A percentile compares a stretch with the other conserved stretches of the same genome.
phyloP scores from a whole-genome alignment of 2,888 invertebrate genomes.

The Ischnura elegans region DNA sequence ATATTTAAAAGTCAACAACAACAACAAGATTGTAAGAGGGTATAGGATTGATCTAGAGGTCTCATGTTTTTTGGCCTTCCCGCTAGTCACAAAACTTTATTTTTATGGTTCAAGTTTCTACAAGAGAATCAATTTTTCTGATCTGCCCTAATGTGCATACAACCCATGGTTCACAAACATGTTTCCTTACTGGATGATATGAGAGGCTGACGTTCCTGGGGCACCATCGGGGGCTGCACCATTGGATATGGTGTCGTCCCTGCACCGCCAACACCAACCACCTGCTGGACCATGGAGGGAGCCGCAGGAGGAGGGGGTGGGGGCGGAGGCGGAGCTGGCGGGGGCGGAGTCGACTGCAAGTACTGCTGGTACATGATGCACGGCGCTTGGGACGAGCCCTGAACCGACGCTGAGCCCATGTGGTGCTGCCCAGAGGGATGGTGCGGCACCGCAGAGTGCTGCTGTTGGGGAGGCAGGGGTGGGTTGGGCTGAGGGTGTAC shows the following conservation, averaged over 20 bases:
- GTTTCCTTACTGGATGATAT: slow-evolving; percentile 45
- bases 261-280: slow-evolving; percentile 29
- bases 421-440: slow-evolving; percentile 47
- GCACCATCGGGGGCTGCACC: slow-evolving; percentile 7
- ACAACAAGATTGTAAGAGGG: no score
- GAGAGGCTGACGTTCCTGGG: slow-evolving; percentile 39
- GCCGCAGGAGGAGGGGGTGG: slow-evolving; percentile 46
- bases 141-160: no score
- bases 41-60: no score
- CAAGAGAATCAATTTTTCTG: no score
- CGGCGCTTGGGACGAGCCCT: slow-evolving; percentile 45
- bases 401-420: background rate
- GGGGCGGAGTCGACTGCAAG: slow-evolving; percentile 65
- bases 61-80: no score
- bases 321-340: slow-evolving; percentile 68
- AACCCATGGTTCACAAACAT: background rate
- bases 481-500: slow-evolving; percentile 63
- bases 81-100: no score
- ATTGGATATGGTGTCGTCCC: slow-evolving; percentile 5
- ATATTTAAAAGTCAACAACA: no score
- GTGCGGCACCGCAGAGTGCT: slow-evolving; percentile 45
- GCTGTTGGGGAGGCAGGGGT: slow-evolving; percentile 69
- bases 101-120: no score
- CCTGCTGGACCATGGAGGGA: slow-evolving; percentile 67
- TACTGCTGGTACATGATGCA: slow-evolving; percentile 63